phyloP scores from a whole-genome alignment of 2,888 invertebrate genomes.

The Myopa testacea region DNA sequence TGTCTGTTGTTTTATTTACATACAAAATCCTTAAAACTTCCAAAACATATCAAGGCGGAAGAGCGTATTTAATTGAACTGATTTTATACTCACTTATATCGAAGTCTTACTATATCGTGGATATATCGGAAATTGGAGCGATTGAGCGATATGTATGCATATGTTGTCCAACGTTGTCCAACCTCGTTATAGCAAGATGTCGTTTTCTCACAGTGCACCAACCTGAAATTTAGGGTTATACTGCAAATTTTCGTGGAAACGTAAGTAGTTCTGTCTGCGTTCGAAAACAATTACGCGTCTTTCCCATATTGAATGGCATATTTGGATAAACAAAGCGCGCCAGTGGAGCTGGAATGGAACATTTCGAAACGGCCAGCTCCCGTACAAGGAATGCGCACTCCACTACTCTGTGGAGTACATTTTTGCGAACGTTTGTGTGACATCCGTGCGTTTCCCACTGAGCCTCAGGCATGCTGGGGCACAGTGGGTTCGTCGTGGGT shows the following conservation, averaged over 20 bases:
- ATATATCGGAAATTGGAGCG: no score
- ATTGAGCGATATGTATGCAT: no score
- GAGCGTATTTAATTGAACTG: no score
- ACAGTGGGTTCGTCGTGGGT: neutral
- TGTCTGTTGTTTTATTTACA: no score
- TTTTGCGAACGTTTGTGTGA: neutral
- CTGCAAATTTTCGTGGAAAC: conserved; percentile 16
- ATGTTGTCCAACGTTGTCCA: no score
- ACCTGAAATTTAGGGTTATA: neutral
- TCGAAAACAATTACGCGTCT: conserved; percentile 37
- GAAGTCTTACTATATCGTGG: no score
- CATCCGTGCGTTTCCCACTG: neutral
- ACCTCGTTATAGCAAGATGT: neutral
- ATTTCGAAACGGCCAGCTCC: neutral
- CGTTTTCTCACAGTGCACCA: conserved; percentile 21
- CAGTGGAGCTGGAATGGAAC: neutral
- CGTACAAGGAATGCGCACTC: neutral
- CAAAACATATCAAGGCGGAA: no score
- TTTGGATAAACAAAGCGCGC: neutral
- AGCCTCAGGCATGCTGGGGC: conserved; percentile 14
- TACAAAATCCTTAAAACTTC: no score
- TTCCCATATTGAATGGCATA: conserved; percentile 25
- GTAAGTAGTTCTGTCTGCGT: conserved; percentile 25
- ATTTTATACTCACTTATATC: no score
- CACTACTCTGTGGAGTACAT: no score